Evolutionary conservation across 2,888 invertebrate species (phyloP).

Genomic region (Hipparchia sbordonii): DNA sequence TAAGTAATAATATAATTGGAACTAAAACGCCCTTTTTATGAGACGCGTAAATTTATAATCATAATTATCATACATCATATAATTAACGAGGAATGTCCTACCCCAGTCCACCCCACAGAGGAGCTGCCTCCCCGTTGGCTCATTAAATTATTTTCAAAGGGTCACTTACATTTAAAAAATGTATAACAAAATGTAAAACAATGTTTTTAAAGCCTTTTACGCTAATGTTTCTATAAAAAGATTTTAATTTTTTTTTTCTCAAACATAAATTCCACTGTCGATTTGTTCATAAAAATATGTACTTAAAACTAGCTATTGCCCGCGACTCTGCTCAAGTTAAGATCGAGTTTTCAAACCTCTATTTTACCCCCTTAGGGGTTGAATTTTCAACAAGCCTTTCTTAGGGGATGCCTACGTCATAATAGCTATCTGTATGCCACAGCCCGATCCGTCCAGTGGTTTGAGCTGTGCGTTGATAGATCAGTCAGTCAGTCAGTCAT

Average conservation of each 20-base stretch:
- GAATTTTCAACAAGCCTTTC: too few relatives aligned
- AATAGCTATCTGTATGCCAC: too few relatives aligned
- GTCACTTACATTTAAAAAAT: constrained; percentile 19
- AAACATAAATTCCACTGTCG: background rate
- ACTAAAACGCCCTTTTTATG: background rate
- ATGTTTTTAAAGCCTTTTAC: constrained; percentile 4
- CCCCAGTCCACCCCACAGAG: constrained; percentile 10
- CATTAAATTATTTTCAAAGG: constrained; percentile 23
- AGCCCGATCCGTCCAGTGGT: too few relatives aligned
- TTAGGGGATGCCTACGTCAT: too few relatives aligned
- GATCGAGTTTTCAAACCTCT: too few relatives aligned
- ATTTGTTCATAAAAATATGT: too few relatives aligned
- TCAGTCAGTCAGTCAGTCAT: too few relatives aligned
- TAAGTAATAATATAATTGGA: background rate
- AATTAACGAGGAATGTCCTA: constrained; percentile 29
- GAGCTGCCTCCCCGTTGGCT: constrained; percentile 12
- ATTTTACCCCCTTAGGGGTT: too few relatives aligned
- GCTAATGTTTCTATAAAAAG: background rate
- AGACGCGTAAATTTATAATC: constrained; percentile 22
- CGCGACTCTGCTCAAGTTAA: too few relatives aligned
- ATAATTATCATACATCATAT: constrained; percentile 36
- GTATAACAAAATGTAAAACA: background rate
- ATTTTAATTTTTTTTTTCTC: background rate
- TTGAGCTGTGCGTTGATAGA: too few relatives aligned
- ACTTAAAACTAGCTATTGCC: too few relatives aligned